Conservation (phyloP, 1,140 invertebrate species). For the Archegozetes longisetosus region DNA sequence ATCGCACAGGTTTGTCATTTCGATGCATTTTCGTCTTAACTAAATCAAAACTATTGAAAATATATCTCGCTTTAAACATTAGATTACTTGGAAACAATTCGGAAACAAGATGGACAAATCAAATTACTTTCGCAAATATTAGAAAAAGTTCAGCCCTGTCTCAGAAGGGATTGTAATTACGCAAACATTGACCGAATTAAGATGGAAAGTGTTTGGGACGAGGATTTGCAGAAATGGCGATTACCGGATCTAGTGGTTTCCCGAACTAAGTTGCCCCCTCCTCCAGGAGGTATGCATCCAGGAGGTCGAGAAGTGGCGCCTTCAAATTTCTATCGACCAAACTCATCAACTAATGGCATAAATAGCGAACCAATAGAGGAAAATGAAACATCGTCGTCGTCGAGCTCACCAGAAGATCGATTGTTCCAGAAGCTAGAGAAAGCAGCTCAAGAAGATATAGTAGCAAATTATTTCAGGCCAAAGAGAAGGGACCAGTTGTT, state of each 20-base stretch:
- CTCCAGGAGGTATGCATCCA: constrained; percentile 26
- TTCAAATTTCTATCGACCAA: constrained; percentile 6
- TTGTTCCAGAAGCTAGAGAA: constrained; percentile 39
- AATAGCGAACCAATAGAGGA: constrained; percentile 1
- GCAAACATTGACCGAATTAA: constrained; percentile 48
- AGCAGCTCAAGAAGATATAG: constrained; percentile 42
- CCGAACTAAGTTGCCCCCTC: constrained; percentile 47
- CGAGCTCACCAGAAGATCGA: neutral
- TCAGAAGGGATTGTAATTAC: constrained; percentile 58
- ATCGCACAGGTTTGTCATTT: constrained; percentile 43
- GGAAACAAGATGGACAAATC: constrained; percentile 52
- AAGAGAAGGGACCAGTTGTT: constrained; percentile 42
- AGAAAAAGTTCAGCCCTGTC: constrained; percentile 48
- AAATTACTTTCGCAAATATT: constrained; percentile 51
- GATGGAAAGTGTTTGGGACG: constrained; percentile 53
- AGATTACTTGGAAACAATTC: constrained; percentile 58
- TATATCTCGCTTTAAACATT: too few species aligned
- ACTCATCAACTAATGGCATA: neutral
- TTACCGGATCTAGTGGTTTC: constrained; percentile 46
- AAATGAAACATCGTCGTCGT: neutral
- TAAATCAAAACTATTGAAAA: too few species aligned
- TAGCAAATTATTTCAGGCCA: constrained; percentile 52
- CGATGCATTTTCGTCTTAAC: neutral
- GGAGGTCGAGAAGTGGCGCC: neutral
- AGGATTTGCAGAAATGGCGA: constrained; percentile 52